These are phyloP conservation scores for honey bee (Apis mellifera) DNA, from an alignment of 1,140 invertebrate genomes.

Conservation along the genomic window DNA sequence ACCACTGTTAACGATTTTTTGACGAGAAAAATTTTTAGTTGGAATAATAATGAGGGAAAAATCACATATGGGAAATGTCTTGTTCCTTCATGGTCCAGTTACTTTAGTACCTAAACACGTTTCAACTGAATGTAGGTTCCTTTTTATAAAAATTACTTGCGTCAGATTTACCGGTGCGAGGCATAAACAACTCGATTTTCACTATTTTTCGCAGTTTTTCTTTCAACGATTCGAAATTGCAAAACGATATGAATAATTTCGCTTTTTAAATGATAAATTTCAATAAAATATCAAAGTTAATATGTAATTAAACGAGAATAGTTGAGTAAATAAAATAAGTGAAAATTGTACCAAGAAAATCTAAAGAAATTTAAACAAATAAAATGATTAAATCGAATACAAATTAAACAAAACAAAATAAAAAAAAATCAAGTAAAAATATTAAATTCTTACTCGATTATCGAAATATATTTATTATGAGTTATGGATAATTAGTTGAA, in stretches of 20 bases:
- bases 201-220: background rate
- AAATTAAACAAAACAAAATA: background rate
- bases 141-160: constrained; percentile 12
- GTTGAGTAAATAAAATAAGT: no score
- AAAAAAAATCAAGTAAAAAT: background rate
- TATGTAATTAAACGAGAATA: no score
- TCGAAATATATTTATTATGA: background rate
- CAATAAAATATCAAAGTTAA: no score
- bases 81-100: constrained; percentile 27
- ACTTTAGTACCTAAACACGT: constrained; percentile 19
- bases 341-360: no score
- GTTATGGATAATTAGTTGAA: no score
- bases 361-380: no score
- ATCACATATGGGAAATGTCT: constrained; percentile 2
- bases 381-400: no score
- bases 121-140: background rate
- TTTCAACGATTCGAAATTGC: background rate
- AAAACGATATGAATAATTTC: background rate
- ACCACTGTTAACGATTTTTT: background rate
- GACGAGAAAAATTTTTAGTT: background rate
- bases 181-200: background rate
- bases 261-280: no score
- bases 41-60: background rate
- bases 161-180: background rate
- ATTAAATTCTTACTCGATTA: background rate